Evolutionary conservation across 1,140 invertebrate species (phyloP), one percentile per base, ranked within the genome.

Genomic region (Epicauta chinensis): DNA sequence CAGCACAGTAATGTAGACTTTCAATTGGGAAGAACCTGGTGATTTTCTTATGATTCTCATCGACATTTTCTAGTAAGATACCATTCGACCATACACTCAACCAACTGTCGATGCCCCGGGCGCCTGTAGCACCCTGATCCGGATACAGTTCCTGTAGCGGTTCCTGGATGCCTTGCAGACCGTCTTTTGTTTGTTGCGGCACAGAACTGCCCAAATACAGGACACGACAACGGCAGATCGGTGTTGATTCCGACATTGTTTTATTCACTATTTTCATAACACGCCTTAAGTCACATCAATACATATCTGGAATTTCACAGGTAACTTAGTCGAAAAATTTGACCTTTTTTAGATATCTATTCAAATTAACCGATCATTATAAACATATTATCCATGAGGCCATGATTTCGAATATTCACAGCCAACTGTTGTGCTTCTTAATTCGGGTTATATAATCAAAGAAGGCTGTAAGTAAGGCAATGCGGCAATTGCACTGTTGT

Each of bases 1-100:
- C 96, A 3, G 96, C 97, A 74, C 97, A 98, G 66, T 99, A 96
- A 66, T 98, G 95, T 48, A 99, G 72, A 17, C 90, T 88, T 61
- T 94, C 91, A 55, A 99, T 98, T 0, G 94, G 95, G 67, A 98
- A 98, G 77, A 98, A 98, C 57, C 94, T 79, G 15, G 93, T 93
- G 38, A 98, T 89, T 68, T 93, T 89, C 64, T 94, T 91, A 45
- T 90, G 86, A 63, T 93, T 88, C 70, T 97, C 96, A 69, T 97
- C 93, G 1, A 98, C 88, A 71, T 98, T 98, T 72, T 98, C 93
- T 50, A 99, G 68, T 12, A 98, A 75, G 39, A 99, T 84, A 38
- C 96, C 95, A 67, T 97, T 97, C 46, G 90, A 93, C 89, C 94
- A 97, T 16, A 98, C 93, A 59, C 90, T 94, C 16, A 99, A 76